Base-by-base conservation (phyloP, 2,797 vertebrate species). In the Protonibea diacanthus region DNA sequence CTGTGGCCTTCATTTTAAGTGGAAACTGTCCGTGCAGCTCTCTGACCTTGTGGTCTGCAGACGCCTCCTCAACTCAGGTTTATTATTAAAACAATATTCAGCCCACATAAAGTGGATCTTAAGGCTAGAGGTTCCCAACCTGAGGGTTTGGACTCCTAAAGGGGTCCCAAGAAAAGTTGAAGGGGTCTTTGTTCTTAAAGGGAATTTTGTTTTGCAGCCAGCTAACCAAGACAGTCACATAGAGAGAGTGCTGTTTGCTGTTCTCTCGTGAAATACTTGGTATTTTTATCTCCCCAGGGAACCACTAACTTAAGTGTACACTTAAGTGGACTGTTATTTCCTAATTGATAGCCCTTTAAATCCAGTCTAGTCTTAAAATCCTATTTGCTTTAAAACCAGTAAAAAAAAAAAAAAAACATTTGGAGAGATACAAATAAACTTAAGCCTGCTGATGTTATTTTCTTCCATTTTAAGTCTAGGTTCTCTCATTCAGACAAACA, bases 1-100 rank as follows among this genome's bases (percentile, higher is more conserved):
- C 17, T 42, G 47, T 21, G 29, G 53, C 11, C 15, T 62, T 58
- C 25, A 18, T 60, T 64, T 62, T 3, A 42, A 55, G 27, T 63
- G 74, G 55, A 62, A 72, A 71, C 23, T 25, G 14, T 71, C 44
- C 4, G 1, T 58, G 68, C 21, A 40, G 72, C 21, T 71, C 60
- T 67, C 29, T 76, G 60, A 68, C 40, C 21, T 71, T 44, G 20
- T 65, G 74, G 82, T 73, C 53, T 59, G 40, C 64, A 63, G 49
- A 67, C 21, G 44, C 67, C 61, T 38, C 44, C 51, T 44, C 20
- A 44, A 5, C 40, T 47, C 33, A 53, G 38, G 56, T 78, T 71
- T 80, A 72, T 76, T 29, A 72, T 73, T 45, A 69, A 33, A 60
- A 49, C 29, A 25, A 12, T 18, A 63, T 63, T 62, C 45, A 49